Conservation (phyloP, 2,797 vertebrate genomes). For the Melopsittacus undulatus region DNA sequence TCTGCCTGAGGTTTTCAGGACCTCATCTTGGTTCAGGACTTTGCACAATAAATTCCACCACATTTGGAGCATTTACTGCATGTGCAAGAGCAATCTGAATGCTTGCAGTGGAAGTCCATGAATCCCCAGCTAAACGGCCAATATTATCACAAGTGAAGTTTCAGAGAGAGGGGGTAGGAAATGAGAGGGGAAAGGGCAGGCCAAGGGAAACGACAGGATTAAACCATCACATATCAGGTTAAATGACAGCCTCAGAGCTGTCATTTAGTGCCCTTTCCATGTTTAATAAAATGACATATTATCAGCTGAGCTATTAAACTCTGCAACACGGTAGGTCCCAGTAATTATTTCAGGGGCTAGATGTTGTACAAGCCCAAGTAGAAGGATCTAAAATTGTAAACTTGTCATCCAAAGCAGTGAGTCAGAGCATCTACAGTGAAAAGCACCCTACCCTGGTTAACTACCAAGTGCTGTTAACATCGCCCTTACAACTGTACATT, state of each 20-base stretch:
- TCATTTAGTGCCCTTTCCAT: background rate
- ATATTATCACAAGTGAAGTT: background rate
- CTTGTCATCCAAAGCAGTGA: background rate
- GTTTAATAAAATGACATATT: slow-evolving; percentile 3
- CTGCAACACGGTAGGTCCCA: background rate
- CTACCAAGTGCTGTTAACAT: background rate
- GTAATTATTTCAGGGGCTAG: background rate
- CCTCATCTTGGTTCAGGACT: background rate
- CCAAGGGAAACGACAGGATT: background rate
- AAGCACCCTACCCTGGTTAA: background rate
- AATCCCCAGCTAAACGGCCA: background rate
- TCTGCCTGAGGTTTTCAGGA: background rate
- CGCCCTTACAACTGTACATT: background rate
- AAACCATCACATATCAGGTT: background rate
- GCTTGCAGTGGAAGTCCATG: background rate
- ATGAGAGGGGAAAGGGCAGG: background rate
- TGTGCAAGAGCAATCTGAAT: background rate
- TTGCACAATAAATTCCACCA: background rate
- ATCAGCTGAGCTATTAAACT: background rate
- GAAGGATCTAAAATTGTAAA: background rate
- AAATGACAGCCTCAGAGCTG: background rate
- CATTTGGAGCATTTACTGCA: background rate
- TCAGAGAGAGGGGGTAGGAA: background rate
- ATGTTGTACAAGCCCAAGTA: background rate
- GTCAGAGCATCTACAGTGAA: background rate